phyloP scores from a whole-genome alignment of 2,113 vertebrate species.

The Sorex fumeus region DNA sequence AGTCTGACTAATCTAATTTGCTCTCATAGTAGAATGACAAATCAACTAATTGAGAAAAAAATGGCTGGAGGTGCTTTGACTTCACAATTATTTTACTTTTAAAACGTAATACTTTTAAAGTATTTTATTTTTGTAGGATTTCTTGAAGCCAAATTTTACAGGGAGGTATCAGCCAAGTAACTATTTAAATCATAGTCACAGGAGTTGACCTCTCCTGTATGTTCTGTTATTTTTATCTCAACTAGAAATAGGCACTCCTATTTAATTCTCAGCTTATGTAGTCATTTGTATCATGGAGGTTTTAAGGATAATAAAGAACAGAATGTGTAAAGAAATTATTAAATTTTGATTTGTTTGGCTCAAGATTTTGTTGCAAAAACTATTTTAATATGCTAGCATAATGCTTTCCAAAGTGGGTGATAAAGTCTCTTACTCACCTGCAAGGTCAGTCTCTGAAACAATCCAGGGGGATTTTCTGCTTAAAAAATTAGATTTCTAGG shows the following conservation, averaged over 20 bases:
- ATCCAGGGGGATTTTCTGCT: too few species aligned
- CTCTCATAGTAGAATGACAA: slow-evolving; percentile 21
- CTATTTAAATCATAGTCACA: slow-evolving; percentile 39
- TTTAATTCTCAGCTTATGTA: slow-evolving; percentile 14
- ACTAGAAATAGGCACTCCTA: background rate
- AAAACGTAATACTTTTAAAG: background rate
- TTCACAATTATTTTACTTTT: slow-evolving; percentile 49
- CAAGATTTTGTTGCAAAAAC: background rate
- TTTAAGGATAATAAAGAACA: background rate
- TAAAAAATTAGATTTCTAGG: too few species aligned
- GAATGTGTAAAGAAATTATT: background rate
- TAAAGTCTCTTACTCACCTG: too few species aligned
- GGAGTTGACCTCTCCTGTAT: background rate
- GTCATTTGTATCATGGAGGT: background rate
- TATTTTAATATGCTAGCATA: background rate
- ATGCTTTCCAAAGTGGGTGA: too few species aligned
- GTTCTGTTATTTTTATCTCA: background rate
- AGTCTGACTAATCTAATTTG: background rate
- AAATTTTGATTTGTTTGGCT: background rate
- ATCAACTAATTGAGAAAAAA: slow-evolving; percentile 41
- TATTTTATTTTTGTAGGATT: background rate
- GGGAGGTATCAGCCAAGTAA: background rate
- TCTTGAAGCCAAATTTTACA: slow-evolving; percentile 32
- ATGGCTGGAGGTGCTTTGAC: slow-evolving; percentile 15
- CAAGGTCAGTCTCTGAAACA: too few species aligned